Evolutionary conservation across 2,113 vertebrate species (phyloP), one percentile per base, ranked within the genome.

Genomic region (Conger conger): DNA sequence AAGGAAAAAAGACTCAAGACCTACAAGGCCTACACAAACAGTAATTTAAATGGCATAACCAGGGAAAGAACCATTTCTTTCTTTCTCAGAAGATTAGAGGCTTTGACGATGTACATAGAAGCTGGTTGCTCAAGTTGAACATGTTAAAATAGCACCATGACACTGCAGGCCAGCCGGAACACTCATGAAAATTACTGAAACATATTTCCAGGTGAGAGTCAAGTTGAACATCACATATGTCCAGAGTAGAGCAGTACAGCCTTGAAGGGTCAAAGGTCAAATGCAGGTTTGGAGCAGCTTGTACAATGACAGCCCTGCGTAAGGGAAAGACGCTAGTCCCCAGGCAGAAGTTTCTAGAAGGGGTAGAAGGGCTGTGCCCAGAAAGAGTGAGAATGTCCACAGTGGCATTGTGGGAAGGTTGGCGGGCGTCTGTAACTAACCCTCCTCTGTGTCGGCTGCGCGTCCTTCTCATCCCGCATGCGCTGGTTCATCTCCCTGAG

Each of bases 401-500:
- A 95, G 91, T 94, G 91, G 92, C 92, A 94, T 86, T 87, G 91
- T 85, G 87, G 89, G 90, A 92, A 92, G 37, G 93, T 86, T 80
- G 92, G 86, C 90, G 93, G 88, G 86, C 90, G 92, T 94, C 90
- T 94, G 81, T 95, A 93, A 96, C 95, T 96, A 94, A 97, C 95
- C 95, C 92, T 94, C 94, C 95, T 97, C 94, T 94, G 96, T 88
- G 96, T 91, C 89, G 97, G 97, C 50, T 94, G 96, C 73, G 94
- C 94, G 0, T 99, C 98, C 90, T 96, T 96, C 86, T 99, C 97
- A 38, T 99, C 98, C 27, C 97, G 95, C 8, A 99, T 93, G 80
- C 94, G 94, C 80, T 95, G 97, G 93, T 99, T 99, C 96, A 99
- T 97, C 80, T 99, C 97, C 94, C 98, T 99, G 92, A 87, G 20